Conservation (phyloP, 2,797 vertebrate genomes). For the Discoglossus pictus region DNA sequence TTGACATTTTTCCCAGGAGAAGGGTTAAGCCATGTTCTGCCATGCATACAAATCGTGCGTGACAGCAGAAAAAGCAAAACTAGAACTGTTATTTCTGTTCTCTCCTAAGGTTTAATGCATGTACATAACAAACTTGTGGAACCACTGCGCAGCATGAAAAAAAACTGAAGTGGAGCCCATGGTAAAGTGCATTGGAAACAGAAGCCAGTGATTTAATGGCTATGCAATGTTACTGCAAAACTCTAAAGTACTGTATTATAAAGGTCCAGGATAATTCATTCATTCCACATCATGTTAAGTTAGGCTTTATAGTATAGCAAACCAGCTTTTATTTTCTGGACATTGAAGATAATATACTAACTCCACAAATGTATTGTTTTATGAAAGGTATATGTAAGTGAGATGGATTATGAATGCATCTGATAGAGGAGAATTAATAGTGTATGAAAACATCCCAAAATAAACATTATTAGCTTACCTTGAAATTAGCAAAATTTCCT, state of each 20-base stretch:
- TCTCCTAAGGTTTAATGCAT: slow-evolving; percentile 76
- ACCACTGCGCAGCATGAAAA: slow-evolving; percentile 79
- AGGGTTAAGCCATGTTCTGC: no score
- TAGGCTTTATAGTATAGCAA: slow-evolving; percentile 33
- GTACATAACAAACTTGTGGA: slow-evolving; percentile 82
- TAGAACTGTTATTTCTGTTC: slow-evolving; percentile 51
- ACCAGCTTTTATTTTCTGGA: no score
- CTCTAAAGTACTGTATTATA: slow-evolving; percentile 62
- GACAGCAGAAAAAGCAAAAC: not conserved
- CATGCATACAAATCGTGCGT: no score
- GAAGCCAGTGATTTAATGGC: slow-evolving; percentile 62
- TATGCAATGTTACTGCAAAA: slow-evolving; percentile 67
- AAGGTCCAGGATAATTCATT: slow-evolving; percentile 57
- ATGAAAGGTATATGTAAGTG: no score
- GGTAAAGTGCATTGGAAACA: slow-evolving; percentile 61
- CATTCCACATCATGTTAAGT: slow-evolving; percentile 66
- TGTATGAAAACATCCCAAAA: no score
- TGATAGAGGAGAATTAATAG: no score
- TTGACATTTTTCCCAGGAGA: no score
- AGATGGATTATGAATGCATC: no score
- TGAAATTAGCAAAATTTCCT: no score
- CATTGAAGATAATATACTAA: no score
- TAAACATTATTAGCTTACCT: no score
- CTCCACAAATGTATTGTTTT: no score
- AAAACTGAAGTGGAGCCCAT: slow-evolving; percentile 68